Percentiles rank a stretch among this genome's conserved stretches.
Conservation (phyloP, 2,888 invertebrate genomes). For the Cosmorhoe ocellata region DNA sequence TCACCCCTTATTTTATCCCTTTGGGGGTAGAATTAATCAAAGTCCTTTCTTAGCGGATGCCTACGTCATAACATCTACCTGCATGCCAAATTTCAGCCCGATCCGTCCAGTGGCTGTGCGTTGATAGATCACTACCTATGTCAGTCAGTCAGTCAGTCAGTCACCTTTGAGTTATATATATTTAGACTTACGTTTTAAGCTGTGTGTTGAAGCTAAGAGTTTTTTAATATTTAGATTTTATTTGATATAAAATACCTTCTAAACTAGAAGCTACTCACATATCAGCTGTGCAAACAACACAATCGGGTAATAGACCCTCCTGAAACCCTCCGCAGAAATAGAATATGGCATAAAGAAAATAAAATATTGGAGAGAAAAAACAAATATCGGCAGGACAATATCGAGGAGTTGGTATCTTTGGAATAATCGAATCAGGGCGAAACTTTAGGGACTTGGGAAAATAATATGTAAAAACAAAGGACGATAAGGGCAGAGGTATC, state of each 20-base stretch:
- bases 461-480: constrained; percentile 58
- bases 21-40: no score
- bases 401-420: constrained; percentile 49
- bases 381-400: constrained; percentile 58
- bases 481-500: constrained; percentile 44
- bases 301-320: constrained; percentile 26
- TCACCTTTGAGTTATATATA: no score
- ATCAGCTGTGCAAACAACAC: constrained; percentile 38
- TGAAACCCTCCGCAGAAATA: constrained; percentile 39
- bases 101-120: no score
- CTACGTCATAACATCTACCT: no score
- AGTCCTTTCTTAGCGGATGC: no score
- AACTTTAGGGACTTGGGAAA: constrained; percentile 39
- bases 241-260: neutral
- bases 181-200: no score
- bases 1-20: no score
- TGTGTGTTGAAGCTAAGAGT: no score
- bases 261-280: constrained; percentile 27
- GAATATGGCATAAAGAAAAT: constrained; percentile 53
- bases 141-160: no score
- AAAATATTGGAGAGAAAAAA: constrained; percentile 53
- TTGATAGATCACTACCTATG: no score
- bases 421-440: constrained; percentile 59
- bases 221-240: no score
- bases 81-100: no score